These are phyloP conservation scores for Calyptommatus sinebrachiatus DNA, from an alignment of 2,113 vertebrate genomes.

Conservation along the genomic window DNA sequence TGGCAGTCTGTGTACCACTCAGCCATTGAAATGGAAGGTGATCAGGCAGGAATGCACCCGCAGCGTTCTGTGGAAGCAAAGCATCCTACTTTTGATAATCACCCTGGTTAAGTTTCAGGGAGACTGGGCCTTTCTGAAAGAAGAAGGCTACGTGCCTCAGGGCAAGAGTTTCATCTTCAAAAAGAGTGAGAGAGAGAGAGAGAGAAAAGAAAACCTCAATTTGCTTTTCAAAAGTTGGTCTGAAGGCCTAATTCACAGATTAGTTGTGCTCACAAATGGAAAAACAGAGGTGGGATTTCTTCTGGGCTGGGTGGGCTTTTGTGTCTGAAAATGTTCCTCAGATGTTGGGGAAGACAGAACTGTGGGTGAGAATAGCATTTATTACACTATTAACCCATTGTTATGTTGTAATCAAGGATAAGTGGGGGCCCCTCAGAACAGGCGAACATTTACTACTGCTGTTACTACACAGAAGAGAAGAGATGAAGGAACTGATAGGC, in stretches of 20 bases:
- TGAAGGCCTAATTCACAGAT: conserved; percentile 42
- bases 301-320: too few relatives aligned
- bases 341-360: not conserved
- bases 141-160: conserved; percentile 49
- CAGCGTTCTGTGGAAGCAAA: conserved; percentile 52
- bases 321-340: not conserved
- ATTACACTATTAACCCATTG: too few relatives aligned
- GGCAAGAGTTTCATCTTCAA: conserved; percentile 49
- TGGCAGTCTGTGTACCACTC: conserved; percentile 47
- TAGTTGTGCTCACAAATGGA: not conserved
- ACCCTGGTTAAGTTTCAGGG: conserved; percentile 33
- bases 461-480: too few relatives aligned
- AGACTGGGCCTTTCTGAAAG: conserved; percentile 21
- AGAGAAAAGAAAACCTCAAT: conserved; percentile 32
- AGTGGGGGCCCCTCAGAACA: too few relatives aligned
- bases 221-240: conserved; percentile 56
- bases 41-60: conserved; percentile 65
- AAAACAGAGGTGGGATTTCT: not conserved
- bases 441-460: too few relatives aligned
- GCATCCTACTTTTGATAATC: conserved; percentile 63
- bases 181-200: conserved; percentile 17
- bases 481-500: too few relatives aligned
- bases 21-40: conserved; percentile 37
- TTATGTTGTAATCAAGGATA: too few relatives aligned
- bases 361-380: not conserved